A percentile compares a stretch with the other conserved stretches of the same genome.
Evolutionary conservation across 2,888 invertebrate genomes (phyloP).

Genomic region (Pseudococcus viburni): DNA sequence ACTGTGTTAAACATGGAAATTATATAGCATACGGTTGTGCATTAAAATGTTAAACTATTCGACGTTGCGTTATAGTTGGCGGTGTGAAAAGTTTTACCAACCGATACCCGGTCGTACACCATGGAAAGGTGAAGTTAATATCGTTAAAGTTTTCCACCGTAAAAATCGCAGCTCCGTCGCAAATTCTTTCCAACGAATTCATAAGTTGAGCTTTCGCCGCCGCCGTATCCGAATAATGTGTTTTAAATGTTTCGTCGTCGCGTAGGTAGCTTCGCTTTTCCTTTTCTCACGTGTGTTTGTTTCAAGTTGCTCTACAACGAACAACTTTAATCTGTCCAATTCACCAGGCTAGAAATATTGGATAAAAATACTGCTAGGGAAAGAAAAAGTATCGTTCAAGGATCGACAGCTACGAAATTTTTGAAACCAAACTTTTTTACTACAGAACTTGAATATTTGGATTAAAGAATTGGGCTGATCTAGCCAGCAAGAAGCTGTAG

Average conservation of each 20-base stretch:
- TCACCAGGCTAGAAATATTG: too few species aligned
- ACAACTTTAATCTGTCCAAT: too few species aligned
- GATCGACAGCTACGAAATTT: too few species aligned
- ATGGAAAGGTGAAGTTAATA: background rate
- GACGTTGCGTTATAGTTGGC: constrained; percentile 8
- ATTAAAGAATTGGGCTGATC: too few species aligned
- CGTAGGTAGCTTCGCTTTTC: background rate
- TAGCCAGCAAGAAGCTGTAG: too few species aligned
- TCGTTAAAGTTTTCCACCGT: constrained; percentile 7
- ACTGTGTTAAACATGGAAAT: constrained; percentile 28
- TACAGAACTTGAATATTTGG: too few species aligned
- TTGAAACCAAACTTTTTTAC: too few species aligned
- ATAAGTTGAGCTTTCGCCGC: background rate
- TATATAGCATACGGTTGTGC: constrained; percentile 36
- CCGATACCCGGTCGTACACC: background rate
- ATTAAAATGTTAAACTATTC: constrained; percentile 53
- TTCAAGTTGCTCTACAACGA: background rate
- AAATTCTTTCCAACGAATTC: constrained; percentile 16
- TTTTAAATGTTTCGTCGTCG: constrained; percentile 14
- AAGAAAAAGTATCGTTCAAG: too few species aligned
- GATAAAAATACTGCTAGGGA: too few species aligned
- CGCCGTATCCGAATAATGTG: background rate
- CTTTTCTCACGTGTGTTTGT: background rate
- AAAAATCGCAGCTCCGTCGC: background rate
- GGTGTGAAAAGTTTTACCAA: constrained; percentile 36